Conservation (phyloP, 2,797 vertebrate genomes). For the Masticophis lateralis region DNA sequence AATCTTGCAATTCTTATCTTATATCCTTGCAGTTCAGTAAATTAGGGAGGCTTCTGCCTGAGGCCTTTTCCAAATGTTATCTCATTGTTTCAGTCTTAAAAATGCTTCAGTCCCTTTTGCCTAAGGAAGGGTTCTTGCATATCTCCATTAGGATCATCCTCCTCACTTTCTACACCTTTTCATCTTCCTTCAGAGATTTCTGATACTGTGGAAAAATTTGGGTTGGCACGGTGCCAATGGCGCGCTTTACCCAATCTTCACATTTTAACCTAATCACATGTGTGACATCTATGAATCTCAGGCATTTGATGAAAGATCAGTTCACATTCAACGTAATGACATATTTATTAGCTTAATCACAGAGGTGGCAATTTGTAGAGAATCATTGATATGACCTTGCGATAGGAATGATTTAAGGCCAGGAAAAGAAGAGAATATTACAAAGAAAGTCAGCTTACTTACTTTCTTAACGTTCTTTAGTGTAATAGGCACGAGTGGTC, state of each 20-base stretch:
- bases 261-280: conserved; percentile 2
- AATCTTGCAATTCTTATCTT: not conserved
- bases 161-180: not conserved
- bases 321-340: not conserved
- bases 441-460: not conserved
- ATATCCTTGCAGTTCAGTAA: not conserved
- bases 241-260: not conserved
- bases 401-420: not conserved
- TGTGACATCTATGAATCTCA: not conserved
- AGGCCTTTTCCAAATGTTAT: not conserved
- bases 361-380: not conserved
- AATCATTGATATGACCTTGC: not conserved
- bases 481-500: not conserved
- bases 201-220: not conserved
- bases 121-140: not conserved
- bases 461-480: not conserved
- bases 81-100: not conserved
- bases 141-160: not conserved
- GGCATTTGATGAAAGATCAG: not conserved
- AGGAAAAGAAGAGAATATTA: not conserved
- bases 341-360: conserved; percentile 18
- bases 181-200: not conserved
- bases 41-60: not conserved
- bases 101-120: not conserved
- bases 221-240: not conserved